Conservation (phyloP, 2,797 vertebrate genomes). For the Calcarius lapponicus region DNA sequence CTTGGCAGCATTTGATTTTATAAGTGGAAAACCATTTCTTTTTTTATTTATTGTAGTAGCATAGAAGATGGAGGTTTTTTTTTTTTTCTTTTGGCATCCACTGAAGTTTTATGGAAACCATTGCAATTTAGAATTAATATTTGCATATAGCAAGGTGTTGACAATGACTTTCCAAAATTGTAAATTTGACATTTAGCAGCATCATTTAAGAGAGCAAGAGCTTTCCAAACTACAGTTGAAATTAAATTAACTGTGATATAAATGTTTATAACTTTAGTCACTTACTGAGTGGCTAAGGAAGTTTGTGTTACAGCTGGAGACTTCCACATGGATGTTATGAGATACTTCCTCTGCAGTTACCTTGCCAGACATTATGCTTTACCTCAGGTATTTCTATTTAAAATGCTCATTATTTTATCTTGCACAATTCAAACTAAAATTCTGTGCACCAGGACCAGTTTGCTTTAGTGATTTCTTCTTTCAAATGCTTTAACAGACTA, state of each 20-base stretch:
- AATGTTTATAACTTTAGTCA: slow-evolving; percentile 49
- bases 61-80: neutral
- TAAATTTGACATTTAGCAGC: slow-evolving; percentile 52
- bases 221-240: slow-evolving; percentile 53
- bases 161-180: slow-evolving; percentile 56
- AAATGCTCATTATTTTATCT: slow-evolving; percentile 22
- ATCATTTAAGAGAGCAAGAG: slow-evolving; percentile 34
- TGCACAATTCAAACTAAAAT: neutral
- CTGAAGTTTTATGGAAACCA: slow-evolving; percentile 21
- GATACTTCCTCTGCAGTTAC: slow-evolving; percentile 38
- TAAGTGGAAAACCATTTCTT: slow-evolving; percentile 54
- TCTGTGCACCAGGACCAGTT: neutral
- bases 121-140: slow-evolving; percentile 67
- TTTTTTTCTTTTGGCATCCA: neutral
- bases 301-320: slow-evolving; percentile 4
- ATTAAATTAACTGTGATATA: slow-evolving; percentile 47
- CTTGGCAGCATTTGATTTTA: slow-evolving; percentile 31
- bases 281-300: slow-evolving; percentile 31
- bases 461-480: neutral
- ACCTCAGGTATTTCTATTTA: slow-evolving; percentile 25
- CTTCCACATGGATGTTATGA: slow-evolving; percentile 41
- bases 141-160: slow-evolving; percentile 50
- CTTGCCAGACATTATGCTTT: slow-evolving; percentile 44
- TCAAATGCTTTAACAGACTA: neutral
- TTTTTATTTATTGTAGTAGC: neutral